Evolutionary conservation across 1,140 invertebrate genomes (phyloP).

Genomic region (Hermetia illucens): DNA sequence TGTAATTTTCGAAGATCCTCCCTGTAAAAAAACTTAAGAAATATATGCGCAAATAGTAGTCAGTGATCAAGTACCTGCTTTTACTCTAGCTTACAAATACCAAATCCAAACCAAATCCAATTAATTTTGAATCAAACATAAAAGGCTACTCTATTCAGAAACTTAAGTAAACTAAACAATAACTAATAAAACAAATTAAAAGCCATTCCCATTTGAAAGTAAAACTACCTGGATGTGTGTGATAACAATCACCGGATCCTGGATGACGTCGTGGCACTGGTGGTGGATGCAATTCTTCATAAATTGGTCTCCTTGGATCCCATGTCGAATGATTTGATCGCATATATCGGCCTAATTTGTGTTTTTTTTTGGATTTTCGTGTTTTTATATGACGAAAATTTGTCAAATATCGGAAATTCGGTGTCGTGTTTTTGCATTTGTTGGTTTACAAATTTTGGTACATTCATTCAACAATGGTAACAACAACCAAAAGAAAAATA

Average conservation of each 20-base stretch:
- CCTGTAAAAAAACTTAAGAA: too few species aligned
- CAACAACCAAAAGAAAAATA: too few species aligned
- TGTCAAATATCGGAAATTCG: constrained; percentile 6
- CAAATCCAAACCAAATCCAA: not conserved
- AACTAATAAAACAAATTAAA: not conserved
- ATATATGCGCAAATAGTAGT: too few species aligned
- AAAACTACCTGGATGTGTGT: constrained; percentile 38
- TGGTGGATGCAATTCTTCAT: constrained; percentile 61
- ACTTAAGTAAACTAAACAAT: not conserved
- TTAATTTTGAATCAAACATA: not conserved
- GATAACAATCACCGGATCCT: constrained; percentile 43
- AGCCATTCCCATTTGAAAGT: not conserved
- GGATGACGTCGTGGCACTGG: constrained; percentile 34
- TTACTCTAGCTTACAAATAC: not conserved
- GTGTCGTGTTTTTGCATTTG: too few species aligned
- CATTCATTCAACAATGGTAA: too few species aligned
- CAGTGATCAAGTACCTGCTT: too few species aligned
- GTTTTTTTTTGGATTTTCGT: constrained; percentile 6
- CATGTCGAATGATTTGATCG: constrained; percentile 63
- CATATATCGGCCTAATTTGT: constrained; percentile 22
- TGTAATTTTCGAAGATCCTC: too few species aligned
- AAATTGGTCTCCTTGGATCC: constrained; percentile 73
- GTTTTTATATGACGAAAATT: not conserved
- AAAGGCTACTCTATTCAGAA: not conserved
- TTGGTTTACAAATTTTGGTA: too few species aligned